Percentiles rank a stretch among this genome's conserved stretches.
phyloP scores from a whole-genome alignment of 2,113 vertebrate genomes.

The Caloenas nicobarica region DNA sequence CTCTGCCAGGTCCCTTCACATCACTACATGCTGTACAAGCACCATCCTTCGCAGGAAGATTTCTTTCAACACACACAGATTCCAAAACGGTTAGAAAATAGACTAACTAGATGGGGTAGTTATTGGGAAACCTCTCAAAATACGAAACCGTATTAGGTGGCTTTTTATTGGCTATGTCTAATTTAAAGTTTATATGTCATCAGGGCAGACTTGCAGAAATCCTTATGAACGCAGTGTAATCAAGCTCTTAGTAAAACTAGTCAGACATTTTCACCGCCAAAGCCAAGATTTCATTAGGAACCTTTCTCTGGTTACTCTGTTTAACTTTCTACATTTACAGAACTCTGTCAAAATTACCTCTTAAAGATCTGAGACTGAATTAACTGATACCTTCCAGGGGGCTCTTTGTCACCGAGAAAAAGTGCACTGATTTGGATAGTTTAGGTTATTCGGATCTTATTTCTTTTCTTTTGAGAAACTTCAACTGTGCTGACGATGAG shows the following conservation, averaged over 20 bases:
- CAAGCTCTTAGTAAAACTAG: slow-evolving; percentile 45
- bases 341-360: slow-evolving; percentile 29
- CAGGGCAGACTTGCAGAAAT: slow-evolving; percentile 41
- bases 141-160: slow-evolving; percentile 26
- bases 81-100: slow-evolving; percentile 20
- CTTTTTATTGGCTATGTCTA: slow-evolving; percentile 16
- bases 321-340: slow-evolving; percentile 46
- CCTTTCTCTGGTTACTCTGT: slow-evolving; percentile 45
- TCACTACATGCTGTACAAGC: neutral
- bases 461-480: slow-evolving; percentile 11
- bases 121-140: neutral
- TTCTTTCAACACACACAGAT: neutral
- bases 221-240: slow-evolving; percentile 3
- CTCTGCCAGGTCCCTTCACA: neutral
- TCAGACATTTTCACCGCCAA: slow-evolving; percentile 10
- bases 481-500: neutral
- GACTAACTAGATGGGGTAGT: neutral
- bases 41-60: neutral
- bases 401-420: slow-evolving; percentile 20
- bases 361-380: slow-evolving; percentile 28
- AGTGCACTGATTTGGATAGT: neutral
- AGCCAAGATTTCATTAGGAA: slow-evolving; percentile 45
- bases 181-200: slow-evolving; percentile 53
- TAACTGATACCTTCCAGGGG: slow-evolving; percentile 10
- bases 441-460: neutral